Evolutionary conservation across 1,140 invertebrate species (phyloP).

Genomic region (Nixonia krombeini): DNA sequence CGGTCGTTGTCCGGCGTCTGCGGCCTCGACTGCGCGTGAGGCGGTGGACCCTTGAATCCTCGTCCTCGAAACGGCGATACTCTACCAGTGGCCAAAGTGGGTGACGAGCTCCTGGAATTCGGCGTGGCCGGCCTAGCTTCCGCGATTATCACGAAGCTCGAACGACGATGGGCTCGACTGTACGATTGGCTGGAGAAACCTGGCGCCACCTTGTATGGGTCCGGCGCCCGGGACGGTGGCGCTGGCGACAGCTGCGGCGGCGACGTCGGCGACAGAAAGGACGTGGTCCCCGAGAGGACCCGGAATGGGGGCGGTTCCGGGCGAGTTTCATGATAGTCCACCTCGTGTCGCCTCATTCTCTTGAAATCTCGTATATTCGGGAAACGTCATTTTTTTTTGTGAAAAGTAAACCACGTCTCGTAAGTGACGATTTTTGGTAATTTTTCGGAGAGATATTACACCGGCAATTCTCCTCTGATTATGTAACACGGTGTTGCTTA

Average conservation of each 20-base stretch:
- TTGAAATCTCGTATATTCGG: constrained; percentile 19
- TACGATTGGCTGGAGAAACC: constrained; percentile 44
- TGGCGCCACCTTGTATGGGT: constrained; percentile 63
- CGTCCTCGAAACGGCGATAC: constrained; percentile 74
- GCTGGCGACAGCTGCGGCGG: constrained; percentile 57
- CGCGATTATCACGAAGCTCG: constrained; percentile 76
- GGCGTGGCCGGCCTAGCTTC: constrained; percentile 65
- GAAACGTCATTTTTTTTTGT: too few relatives aligned
- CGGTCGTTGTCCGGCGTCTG: constrained; percentile 54
- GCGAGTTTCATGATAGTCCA: constrained; percentile 47
- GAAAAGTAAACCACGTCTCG: too few relatives aligned
- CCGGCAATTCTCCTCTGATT: too few relatives aligned
- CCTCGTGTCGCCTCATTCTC: constrained; percentile 56
- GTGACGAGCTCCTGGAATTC: constrained; percentile 60
- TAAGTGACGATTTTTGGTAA: too few relatives aligned
- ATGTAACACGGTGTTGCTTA: too few relatives aligned
- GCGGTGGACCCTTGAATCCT: constrained; percentile 73
- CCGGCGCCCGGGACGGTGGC: constrained; percentile 63
- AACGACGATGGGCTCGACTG: constrained; percentile 61
- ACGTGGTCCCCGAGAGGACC: constrained; percentile 54
- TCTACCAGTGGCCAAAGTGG: constrained; percentile 62
- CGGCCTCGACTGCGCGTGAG: constrained; percentile 59
- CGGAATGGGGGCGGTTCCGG: constrained; percentile 55
- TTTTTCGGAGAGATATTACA: too few relatives aligned
- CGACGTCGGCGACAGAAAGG: constrained; percentile 38